Conservation (phyloP, 2,797 vertebrate species). For the Glyptemys insculpta region DNA sequence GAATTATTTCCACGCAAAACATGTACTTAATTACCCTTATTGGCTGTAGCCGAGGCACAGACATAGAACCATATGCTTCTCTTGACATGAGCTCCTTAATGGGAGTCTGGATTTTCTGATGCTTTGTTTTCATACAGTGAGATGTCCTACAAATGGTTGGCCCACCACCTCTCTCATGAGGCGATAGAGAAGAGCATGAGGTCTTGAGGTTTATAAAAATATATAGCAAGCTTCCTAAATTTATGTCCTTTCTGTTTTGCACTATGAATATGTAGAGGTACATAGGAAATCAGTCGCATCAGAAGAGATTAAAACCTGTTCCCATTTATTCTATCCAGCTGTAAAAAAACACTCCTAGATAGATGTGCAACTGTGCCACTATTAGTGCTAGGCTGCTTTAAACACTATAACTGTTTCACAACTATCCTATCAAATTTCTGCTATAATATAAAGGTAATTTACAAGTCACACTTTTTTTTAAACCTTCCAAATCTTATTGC, state of each 20-base stretch:
- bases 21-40: slow-evolving; percentile 69
- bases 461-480: neutral
- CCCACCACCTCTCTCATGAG: neutral
- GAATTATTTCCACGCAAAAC: slow-evolving; percentile 49
- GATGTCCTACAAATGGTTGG: neutral
- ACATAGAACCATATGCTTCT: slow-evolving; percentile 70
- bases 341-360: neutral
- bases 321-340: neutral
- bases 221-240: neutral
- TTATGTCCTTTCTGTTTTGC: neutral
- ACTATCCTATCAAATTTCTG: neutral
- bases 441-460: neutral
- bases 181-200: neutral
- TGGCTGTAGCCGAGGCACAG: slow-evolving; percentile 58
- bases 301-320: neutral
- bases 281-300: neutral
- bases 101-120: slow-evolving; percentile 47
- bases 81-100: slow-evolving; percentile 68
- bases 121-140: neutral
- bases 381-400: neutral
- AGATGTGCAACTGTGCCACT: neutral
- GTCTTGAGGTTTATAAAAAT: neutral
- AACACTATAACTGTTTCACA: neutral
- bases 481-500: neutral
- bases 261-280: neutral